Evolutionary conservation across 2,888 invertebrate species (phyloP), one percentile per base, ranked within the genome.

Genomic region (Hydrotaea cyrtoneurina): DNA sequence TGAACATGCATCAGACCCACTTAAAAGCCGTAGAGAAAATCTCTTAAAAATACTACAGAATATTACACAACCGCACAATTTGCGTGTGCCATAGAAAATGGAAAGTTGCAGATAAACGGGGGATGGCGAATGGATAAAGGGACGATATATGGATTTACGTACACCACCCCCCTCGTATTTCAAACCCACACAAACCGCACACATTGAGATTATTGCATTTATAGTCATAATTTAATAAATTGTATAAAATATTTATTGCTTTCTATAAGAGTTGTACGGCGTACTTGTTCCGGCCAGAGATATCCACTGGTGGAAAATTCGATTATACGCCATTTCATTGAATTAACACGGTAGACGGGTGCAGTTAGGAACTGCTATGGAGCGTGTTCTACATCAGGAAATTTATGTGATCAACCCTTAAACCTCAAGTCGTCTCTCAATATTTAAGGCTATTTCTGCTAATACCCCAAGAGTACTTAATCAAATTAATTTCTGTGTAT

Each of bases 181-280:
- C 39, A 76, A 80, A 76, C 72, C 66, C 23, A 78, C 66, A 71
- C 71, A 76, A 83, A 66, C 79, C 72, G 21, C 74, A 78, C 55
- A 55, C 53, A 77, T 71, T 64, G 59, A 57, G 36, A n/a, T 66
- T 81, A 80, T 84, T 78, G 78, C 76, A 79, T 83, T 74, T 78
- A 50, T 39, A 46, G 57, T 86, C 86, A 87, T 87, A 87, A 87
- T 88, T 87, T 85, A 87, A 88, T 83, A 86, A 86, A 87, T 86
- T 87, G 81, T 86, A 82, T 85, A 82, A 87, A 86, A 87, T 87
- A 88, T 87, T 88, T 88, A 88, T 87, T 87, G 77, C 81, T 82
- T 84, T 83, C 46, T 23, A 57, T 46, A 59, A 80, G 50, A 72
- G 71, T 55, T 39, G 55, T 46, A 15, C 17, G 46, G 19, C 53